phyloP scores from a whole-genome alignment of 1,140 invertebrate genomes.

The Dreissena rostriformis region DNA sequence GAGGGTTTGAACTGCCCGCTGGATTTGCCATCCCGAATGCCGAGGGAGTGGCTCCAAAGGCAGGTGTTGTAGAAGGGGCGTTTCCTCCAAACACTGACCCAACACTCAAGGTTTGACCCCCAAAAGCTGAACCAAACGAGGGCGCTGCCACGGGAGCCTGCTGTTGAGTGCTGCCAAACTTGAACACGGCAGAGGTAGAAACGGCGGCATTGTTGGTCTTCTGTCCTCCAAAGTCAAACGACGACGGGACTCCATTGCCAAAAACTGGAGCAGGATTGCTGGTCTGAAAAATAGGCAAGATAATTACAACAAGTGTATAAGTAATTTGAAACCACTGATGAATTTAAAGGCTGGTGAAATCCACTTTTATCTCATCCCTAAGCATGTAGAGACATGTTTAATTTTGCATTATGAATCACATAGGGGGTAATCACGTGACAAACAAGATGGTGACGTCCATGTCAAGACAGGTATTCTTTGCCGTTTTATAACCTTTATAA shows the following conservation, averaged over 20 bases:
- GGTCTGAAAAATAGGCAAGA: slow-evolving; percentile 11
- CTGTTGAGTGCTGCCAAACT: slow-evolving; percentile 4
- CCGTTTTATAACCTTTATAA: too few species aligned
- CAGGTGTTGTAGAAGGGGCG: slow-evolving; percentile 27
- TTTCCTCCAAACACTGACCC: slow-evolving; percentile 21
- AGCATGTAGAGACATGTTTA: too few species aligned
- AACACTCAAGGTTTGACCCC: neutral
- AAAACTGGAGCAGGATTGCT: slow-evolving; percentile 9
- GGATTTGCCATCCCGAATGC: slow-evolving; percentile 24
- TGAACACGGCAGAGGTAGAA: neutral
- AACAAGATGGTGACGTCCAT: too few species aligned
- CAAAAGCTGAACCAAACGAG: slow-evolving; percentile 12
- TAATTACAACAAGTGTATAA: too few species aligned
- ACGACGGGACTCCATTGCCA: slow-evolving; percentile 3
- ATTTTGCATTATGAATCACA: too few species aligned
- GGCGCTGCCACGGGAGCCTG: slow-evolving; percentile 6
- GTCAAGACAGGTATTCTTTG: too few species aligned
- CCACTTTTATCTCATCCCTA: too few species aligned
- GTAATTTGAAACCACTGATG: too few species aligned
- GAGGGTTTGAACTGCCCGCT: slow-evolving; percentile 1
- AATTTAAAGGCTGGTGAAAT: too few species aligned
- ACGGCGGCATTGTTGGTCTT: slow-evolving; percentile 2
- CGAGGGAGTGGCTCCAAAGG: slow-evolving; percentile 31
- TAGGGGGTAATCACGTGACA: too few species aligned
- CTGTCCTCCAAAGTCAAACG: slow-evolving; percentile 23